phyloP scores from a whole-genome alignment of 1,140 invertebrate species.

The Sarcophaga bullata region DNA sequence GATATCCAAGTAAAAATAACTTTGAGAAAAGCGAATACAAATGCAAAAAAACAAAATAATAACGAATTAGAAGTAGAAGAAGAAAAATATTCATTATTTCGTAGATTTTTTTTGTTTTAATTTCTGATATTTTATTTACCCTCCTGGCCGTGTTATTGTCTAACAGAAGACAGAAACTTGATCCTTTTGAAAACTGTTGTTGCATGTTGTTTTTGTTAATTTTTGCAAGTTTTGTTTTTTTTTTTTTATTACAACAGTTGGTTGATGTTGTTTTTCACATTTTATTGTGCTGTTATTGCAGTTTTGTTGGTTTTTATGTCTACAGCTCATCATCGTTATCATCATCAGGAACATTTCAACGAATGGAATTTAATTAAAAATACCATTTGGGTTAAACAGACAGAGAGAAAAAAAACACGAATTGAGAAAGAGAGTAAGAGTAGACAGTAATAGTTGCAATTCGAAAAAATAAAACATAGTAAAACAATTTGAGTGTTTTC shows the following conservation, averaged over 20 bases:
- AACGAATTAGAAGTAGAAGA: background rate
- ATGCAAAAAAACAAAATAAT: too few species aligned
- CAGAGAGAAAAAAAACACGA: background rate
- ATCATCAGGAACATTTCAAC: slow-evolving; percentile 4
- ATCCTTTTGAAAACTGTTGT: background rate
- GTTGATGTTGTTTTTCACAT: background rate
- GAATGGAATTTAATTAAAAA: slow-evolving; percentile 11
- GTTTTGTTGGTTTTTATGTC: background rate
- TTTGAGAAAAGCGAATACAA: background rate
- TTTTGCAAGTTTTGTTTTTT: background rate
- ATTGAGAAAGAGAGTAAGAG: background rate
- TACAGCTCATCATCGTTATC: background rate
- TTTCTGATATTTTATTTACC: background rate
- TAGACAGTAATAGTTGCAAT: too few species aligned
- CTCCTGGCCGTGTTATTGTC: background rate
- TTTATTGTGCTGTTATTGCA: background rate
- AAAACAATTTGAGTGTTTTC: slow-evolving; percentile 14
- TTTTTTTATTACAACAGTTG: background rate
- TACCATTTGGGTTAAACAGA: slow-evolving; percentile 4
- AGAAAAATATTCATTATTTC: background rate
- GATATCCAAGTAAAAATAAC: background rate
- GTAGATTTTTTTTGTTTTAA: background rate
- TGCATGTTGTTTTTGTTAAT: slow-evolving; percentile 5
- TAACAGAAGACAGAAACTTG: background rate
- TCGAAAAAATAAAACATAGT: background rate